Evolutionary conservation across 2,113 vertebrate genomes (phyloP).

Genomic region (Prinia subflava): DNA sequence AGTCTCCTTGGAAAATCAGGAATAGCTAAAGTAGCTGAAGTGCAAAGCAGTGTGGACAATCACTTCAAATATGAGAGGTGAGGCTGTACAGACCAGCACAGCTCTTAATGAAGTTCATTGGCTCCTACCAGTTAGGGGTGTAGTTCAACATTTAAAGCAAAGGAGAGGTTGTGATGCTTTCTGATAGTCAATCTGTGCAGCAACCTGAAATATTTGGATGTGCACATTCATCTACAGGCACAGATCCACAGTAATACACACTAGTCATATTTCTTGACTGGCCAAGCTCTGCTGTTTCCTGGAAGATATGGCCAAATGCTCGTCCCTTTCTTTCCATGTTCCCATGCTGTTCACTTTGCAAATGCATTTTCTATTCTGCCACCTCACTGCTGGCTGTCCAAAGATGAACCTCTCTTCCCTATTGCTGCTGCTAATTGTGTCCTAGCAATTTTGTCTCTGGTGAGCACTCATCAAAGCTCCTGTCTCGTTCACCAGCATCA

Average conservation of each 20-base stretch:
- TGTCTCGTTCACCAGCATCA: neutral
- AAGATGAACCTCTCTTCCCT: neutral
- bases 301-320: fast-evolving
- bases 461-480: neutral
- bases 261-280: neutral
- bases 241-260: neutral
- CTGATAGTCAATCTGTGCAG: neutral
- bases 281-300: neutral
- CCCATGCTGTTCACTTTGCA: neutral
- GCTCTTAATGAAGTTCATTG: neutral
- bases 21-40: neutral
- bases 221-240: neutral
- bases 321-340: neutral
- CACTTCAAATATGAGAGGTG: neutral
- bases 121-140: neutral
- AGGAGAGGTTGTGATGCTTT: neutral
- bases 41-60: neutral
- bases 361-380: neutral
- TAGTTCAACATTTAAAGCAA: neutral
- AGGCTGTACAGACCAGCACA: neutral
- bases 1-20: neutral
- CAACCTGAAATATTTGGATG: neutral
- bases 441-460: neutral
- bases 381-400: neutral
- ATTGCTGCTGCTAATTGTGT: neutral